Conservation (phyloP, 2,113 vertebrate genomes). For the Clarias magur region DNA sequence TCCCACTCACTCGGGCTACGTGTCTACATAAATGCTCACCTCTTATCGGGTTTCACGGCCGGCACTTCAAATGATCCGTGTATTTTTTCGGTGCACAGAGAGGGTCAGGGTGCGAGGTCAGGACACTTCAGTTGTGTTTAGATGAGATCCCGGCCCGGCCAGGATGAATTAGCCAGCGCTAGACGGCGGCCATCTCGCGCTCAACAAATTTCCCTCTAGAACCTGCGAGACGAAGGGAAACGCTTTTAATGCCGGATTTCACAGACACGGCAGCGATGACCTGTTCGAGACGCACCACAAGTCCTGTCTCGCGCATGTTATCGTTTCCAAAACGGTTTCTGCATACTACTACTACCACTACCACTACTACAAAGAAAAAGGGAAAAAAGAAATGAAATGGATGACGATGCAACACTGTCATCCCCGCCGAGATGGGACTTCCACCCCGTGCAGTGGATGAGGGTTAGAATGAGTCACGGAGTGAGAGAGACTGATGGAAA, state of each 20-base stretch:
- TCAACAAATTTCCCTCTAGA: not conserved
- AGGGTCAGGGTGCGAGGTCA: constrained; percentile 51
- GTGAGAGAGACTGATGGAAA: constrained; percentile 41
- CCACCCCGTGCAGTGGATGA: constrained; percentile 48
- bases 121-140: constrained; percentile 54
- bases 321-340: constrained; percentile 33
- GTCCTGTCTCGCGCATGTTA: constrained; percentile 4
- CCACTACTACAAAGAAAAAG: not conserved
- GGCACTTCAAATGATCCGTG: constrained; percentile 49
- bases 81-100: constrained; percentile 48
- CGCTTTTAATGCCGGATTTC: not conserved
- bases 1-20: constrained; percentile 13
- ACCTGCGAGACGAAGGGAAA: not conserved
- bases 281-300: not conserved
- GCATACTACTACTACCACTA: not conserved
- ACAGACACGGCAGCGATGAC: not conserved
- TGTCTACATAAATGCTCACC: not conserved
- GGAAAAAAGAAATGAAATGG: not conserved
- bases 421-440: constrained; percentile 44
- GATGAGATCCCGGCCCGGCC: constrained; percentile 19
- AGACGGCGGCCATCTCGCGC: constrained; percentile 15
- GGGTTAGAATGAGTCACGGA: constrained; percentile 54
- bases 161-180: constrained; percentile 35
- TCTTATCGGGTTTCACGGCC: constrained; percentile 46
- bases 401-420: constrained; percentile 24